phyloP scores from a whole-genome alignment of 2,888 invertebrate genomes.

The Nineta flava region DNA sequence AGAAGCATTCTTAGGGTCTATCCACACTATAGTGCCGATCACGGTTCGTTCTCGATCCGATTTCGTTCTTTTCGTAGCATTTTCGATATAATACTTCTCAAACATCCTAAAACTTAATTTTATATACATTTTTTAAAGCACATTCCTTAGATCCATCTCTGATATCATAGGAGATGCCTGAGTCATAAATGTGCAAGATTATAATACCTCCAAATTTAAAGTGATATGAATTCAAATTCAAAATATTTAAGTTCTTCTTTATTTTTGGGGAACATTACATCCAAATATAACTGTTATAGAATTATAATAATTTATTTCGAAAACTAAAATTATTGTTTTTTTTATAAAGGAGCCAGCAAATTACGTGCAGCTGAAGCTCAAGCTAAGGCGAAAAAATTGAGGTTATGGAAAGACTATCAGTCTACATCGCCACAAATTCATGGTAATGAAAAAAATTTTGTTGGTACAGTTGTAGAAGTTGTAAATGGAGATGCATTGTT shows the following conservation, averaged over 20 bases:
- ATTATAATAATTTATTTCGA: constrained; percentile 1
- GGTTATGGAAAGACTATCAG: constrained; percentile 87
- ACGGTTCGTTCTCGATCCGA: too few relatives aligned
- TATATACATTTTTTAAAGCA: constrained; percentile 16
- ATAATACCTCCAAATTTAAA: constrained; percentile 21
- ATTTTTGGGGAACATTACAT: constrained; percentile 3
- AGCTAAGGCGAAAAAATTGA: constrained; percentile 73
- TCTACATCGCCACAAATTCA: constrained; percentile 55
- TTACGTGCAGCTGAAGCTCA: constrained; percentile 68
- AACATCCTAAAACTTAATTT: background rate
- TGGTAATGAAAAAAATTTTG: constrained; percentile 67
- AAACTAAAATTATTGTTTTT: background rate
- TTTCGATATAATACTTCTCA: too few relatives aligned
- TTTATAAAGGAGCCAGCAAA: constrained; percentile 17
- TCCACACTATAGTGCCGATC: too few relatives aligned
- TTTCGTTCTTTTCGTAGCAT: too few relatives aligned
- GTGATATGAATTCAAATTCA: background rate
- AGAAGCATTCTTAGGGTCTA: too few relatives aligned
- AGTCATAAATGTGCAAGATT: constrained; percentile 28
- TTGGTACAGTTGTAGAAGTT: constrained; percentile 74
- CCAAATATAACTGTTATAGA: constrained; percentile 16
- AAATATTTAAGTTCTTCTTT: constrained; percentile 4
- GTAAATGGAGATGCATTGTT: constrained; percentile 88
- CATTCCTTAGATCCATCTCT: constrained; percentile 29
- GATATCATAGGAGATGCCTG: constrained; percentile 23